Conservation (phyloP, 37 sponge, comb jelly and placozoan species). For the Crambe crambe region DNA sequence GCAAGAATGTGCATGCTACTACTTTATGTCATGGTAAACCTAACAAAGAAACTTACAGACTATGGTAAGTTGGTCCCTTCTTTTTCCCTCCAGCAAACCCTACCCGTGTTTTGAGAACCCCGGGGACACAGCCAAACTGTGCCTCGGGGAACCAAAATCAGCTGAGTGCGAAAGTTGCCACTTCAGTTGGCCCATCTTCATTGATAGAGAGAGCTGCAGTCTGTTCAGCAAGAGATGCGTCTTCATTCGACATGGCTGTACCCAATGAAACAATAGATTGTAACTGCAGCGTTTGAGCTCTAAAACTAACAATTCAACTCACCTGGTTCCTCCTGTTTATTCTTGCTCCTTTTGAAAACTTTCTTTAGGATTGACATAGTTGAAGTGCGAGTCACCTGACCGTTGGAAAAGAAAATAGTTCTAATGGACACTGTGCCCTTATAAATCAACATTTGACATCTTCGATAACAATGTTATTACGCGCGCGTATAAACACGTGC, state of each 20-base stretch:
- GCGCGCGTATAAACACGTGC: no score
- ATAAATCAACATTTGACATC: no score
- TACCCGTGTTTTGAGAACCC: slow-evolving; percentile 89
- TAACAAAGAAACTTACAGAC: slow-evolving; percentile 75
- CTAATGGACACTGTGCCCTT: no score
- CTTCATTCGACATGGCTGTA: slow-evolving; percentile 3
- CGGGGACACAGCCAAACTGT: slow-evolving; percentile 94
- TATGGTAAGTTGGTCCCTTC: slow-evolving; percentile 81
- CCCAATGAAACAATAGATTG: no score
- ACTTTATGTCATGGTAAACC: no score
- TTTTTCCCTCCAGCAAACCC: slow-evolving; percentile 97
- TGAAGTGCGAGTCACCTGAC: no score
- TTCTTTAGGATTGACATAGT: background rate
- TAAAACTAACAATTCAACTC: slow-evolving; percentile 73
- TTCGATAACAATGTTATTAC: no score
- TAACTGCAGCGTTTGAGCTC: no score
- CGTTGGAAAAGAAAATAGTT: no score
- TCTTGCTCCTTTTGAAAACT: background rate
- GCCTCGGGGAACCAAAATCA: slow-evolving; percentile 99
- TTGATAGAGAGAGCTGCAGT: slow-evolving; percentile 8
- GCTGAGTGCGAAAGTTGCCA: slow-evolving; percentile 96
- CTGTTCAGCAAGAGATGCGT: background rate
- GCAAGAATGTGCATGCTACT: no score
- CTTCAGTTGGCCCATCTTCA: slow-evolving; percentile 21
- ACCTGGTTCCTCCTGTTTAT: background rate